phyloP scores from a whole-genome alignment of 1,140 invertebrate species.

The Ylistrum balloti region DNA sequence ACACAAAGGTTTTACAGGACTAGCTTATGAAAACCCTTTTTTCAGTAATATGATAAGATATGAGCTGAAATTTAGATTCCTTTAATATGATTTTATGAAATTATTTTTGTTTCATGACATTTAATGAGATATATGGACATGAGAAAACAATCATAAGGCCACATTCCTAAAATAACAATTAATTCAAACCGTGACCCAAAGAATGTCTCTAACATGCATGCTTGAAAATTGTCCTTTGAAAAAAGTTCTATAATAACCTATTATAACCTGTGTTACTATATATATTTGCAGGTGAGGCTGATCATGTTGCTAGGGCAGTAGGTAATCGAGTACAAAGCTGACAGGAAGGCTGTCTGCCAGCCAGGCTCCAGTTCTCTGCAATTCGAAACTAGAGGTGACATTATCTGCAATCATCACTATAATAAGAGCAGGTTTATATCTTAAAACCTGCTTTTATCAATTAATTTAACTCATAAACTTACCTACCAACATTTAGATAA shows the following conservation, averaged over 20 bases:
- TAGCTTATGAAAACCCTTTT: too few species aligned
- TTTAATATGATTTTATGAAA: too few species aligned
- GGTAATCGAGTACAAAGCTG: background rate
- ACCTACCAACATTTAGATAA: background rate
- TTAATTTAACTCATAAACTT: background rate
- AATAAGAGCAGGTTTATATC: background rate
- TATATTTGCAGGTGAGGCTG: background rate
- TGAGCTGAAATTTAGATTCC: too few species aligned
- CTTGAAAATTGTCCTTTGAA: background rate
- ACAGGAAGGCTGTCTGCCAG: background rate
- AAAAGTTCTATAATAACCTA: background rate
- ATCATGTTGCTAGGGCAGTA: background rate
- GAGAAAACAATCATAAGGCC: too few species aligned
- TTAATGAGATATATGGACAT: too few species aligned
- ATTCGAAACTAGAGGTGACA: conserved; percentile 17
- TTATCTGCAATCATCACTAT: background rate
- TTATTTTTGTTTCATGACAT: too few species aligned
- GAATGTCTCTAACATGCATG: background rate
- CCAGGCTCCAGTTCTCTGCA: background rate
- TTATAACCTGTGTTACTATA: background rate
- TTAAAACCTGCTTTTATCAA: background rate
- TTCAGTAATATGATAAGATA: too few species aligned
- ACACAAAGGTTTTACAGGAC: too few species aligned
- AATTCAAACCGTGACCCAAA: too few species aligned
- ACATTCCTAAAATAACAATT: too few species aligned